Evolutionary conservation across 2,888 invertebrate species (phyloP).

Genomic region (Griposia aprilina): DNA sequence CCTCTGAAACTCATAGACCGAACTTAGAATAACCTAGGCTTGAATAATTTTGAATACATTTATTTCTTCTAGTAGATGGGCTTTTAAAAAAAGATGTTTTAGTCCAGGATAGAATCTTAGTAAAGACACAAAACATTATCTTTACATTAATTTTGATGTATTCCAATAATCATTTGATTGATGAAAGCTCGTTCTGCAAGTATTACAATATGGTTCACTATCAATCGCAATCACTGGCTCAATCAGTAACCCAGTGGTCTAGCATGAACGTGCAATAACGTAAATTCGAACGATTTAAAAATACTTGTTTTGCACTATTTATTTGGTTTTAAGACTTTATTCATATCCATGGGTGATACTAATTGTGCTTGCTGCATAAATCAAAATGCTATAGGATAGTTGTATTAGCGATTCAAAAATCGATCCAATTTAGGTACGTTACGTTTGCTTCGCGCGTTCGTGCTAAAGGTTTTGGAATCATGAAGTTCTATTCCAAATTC

Average conservation of each 20-base stretch:
- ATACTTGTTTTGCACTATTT: not conserved
- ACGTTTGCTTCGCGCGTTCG: not conserved
- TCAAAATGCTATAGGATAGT: not conserved
- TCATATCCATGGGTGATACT: not conserved
- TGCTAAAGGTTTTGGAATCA: not conserved
- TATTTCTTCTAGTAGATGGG: not conserved
- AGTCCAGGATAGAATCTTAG: not conserved
- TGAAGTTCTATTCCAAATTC: constrained; percentile 4
- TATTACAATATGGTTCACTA: not conserved
- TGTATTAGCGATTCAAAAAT: no score
- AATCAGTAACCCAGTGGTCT: not conserved
- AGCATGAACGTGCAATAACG: not conserved
- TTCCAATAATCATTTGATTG: not conserved
- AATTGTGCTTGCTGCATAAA: not conserved
- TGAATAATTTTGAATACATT: not conserved
- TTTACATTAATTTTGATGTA: not conserved
- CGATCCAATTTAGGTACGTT: not conserved
- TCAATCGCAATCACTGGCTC: no score
- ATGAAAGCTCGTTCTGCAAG: not conserved
- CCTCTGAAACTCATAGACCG: not conserved
- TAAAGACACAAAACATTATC: not conserved
- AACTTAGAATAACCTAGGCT: not conserved
- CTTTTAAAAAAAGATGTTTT: not conserved
- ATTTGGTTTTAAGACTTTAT: not conserved
- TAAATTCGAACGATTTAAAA: not conserved